Evolutionary conservation across 2,888 invertebrate genomes (phyloP).

Genomic region (Heliconius charithonia): DNA sequence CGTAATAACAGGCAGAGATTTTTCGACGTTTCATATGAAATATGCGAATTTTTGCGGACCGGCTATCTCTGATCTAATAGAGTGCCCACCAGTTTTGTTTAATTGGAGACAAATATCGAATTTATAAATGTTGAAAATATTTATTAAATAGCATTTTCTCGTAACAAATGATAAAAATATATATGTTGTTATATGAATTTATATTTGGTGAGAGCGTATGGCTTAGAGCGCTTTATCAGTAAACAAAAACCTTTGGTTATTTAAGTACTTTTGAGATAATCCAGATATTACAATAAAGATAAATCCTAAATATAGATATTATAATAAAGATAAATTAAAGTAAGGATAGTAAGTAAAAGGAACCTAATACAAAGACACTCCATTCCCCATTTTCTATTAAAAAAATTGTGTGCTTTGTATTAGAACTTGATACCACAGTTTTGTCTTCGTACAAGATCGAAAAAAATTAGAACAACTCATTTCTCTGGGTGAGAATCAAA

Average conservation of each 20-base stretch:
- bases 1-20: slow-evolving; percentile 52
- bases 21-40: slow-evolving; percentile 55
- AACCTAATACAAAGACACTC: not conserved
- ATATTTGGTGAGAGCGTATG: too few relatives aligned
- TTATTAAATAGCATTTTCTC: too few relatives aligned
- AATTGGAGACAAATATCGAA: not conserved
- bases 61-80: slow-evolving; percentile 44
- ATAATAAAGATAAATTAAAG: too few relatives aligned
- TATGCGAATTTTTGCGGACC: slow-evolving; percentile 51
- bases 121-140: not conserved
- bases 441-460: too few relatives aligned
- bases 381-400: not conserved
- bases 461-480: not conserved
- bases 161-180: too few relatives aligned
- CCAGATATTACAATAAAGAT: too few relatives aligned
- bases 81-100: slow-evolving; percentile 27
- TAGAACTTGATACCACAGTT: too few relatives aligned
- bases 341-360: not conserved
- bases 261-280: too few relatives aligned
- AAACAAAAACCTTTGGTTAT: too few relatives aligned
- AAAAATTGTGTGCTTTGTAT: fast-evolving
- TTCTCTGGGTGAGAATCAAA: not conserved
- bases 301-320: too few relatives aligned
- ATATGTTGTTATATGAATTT: too few relatives aligned
- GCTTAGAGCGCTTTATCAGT: too few relatives aligned